Percentiles rank a stretch among this genome's conserved stretches.
Evolutionary conservation across 2,888 invertebrate genomes (phyloP).

Genomic region (Sinotaia quadrata): DNA sequence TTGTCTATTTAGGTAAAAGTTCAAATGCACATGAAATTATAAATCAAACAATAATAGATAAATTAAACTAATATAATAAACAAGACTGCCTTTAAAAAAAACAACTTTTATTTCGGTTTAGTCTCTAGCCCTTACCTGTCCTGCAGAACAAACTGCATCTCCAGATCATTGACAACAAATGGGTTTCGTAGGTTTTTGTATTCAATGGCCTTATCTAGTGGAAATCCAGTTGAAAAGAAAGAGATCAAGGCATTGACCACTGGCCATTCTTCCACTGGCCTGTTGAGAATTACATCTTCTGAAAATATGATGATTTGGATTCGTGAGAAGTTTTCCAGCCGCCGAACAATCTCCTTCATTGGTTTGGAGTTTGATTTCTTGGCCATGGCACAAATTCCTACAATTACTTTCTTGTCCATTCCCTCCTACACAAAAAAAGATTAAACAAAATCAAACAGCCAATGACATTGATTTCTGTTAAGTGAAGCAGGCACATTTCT

Average conservation of each 20-base stretch:
- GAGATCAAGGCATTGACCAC: constrained; percentile 97
- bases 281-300: constrained; percentile 95
- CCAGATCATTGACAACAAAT: constrained; percentile 97
- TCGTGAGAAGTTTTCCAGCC: constrained; percentile 92
- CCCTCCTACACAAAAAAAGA: constrained; percentile 33
- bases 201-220: constrained; percentile 96
- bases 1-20: no score
- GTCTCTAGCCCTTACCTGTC: constrained; percentile 78
- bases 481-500: no score
- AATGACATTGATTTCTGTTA: no score
- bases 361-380: constrained; percentile 99
- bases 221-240: constrained; percentile 98
- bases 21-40: no score
- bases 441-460: no score
- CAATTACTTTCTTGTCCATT: constrained; percentile 77
- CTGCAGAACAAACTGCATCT: constrained; percentile 98
- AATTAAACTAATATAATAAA: no score
- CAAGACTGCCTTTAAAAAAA: no score
- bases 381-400: constrained; percentile 99
- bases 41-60: no score
- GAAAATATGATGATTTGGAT: constrained; percentile 86
- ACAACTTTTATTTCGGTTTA: no score
- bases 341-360: constrained; percentile 97
- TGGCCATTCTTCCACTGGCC: constrained; percentile 98
- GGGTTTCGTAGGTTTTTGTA: constrained; percentile 95